phyloP scores from a whole-genome alignment of 2,888 invertebrate genomes.

The Amblyjoppa proteus region DNA sequence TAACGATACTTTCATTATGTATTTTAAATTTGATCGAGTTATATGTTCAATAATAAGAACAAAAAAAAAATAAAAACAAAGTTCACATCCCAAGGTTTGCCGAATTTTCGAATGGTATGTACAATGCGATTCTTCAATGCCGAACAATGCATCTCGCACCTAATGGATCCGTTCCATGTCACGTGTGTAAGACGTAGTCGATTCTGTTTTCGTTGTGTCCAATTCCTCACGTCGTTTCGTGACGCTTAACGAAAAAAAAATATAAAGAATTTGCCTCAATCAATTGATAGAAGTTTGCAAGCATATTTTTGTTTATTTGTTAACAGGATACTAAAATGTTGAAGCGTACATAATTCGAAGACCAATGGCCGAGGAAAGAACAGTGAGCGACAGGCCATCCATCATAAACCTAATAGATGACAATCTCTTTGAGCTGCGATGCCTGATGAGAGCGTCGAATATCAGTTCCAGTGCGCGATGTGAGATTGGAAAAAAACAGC shows the following conservation, averaged over 20 bases:
- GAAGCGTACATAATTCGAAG: slow-evolving; percentile 36
- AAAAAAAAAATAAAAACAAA: neutral
- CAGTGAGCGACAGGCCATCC: slow-evolving; percentile 59
- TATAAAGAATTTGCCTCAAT: neutral
- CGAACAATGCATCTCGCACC: neutral
- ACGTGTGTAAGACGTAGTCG: neutral
- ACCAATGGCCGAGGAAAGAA: slow-evolving; percentile 70
- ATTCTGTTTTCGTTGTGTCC: neutral
- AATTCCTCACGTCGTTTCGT: neutral
- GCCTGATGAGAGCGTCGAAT: slow-evolving; percentile 80
- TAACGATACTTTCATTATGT: slow-evolving; percentile 63
- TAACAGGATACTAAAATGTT: slow-evolving; percentile 47
- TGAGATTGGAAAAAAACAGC: slow-evolving; percentile 78
- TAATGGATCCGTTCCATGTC: neutral
- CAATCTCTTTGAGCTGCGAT: slow-evolving; percentile 80
- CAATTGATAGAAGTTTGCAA: neutral
- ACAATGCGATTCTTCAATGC: slow-evolving; percentile 5
- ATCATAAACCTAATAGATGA: slow-evolving; percentile 73
- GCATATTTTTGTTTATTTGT: neutral
- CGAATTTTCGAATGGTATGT: slow-evolving; percentile 56
- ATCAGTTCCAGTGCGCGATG: slow-evolving; percentile 79
- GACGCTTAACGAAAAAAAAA: neutral
- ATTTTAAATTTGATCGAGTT: slow-evolving; percentile 23
- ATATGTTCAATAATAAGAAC: slow-evolving; percentile 30
- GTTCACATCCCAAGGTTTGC: slow-evolving; percentile 3